Percentiles rank a stretch among this genome's conserved stretches.
phyloP scores from a whole-genome alignment of 35 echinoderm and acorn worm species.

The Heliocidaris tuberculata region DNA sequence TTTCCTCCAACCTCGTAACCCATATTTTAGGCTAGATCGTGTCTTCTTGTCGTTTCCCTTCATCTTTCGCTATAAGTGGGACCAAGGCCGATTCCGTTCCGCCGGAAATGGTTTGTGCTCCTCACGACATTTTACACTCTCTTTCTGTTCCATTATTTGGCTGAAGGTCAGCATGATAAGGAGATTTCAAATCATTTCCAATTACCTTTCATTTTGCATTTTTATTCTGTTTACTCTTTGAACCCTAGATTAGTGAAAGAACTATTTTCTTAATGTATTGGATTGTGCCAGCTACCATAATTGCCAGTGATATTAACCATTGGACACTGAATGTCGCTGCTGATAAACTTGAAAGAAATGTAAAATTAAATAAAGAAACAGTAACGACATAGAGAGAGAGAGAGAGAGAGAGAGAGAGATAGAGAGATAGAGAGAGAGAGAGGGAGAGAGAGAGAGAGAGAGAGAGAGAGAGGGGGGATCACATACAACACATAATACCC shows the following conservation, averaged over 20 bases:
- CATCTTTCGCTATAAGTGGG: neutral
- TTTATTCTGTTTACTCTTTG: neutral
- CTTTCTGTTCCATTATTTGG: neutral
- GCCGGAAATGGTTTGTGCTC: constrained; percentile 29
- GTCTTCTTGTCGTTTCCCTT: neutral
- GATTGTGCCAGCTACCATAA: neutral
- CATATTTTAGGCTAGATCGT: neutral
- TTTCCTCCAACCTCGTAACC: neutral
- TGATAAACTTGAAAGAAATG: neutral
- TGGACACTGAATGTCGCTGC: no score
- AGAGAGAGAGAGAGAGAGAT: no score
- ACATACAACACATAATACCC: no score
- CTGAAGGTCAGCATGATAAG: neutral
- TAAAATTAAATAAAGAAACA: neutral
- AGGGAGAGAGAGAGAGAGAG: neutral
- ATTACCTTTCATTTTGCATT: no score
- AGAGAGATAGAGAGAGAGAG: neutral
- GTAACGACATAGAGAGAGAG: no score
- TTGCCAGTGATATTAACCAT: no score
- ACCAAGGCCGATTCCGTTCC: constrained; percentile 21
- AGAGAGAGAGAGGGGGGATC: no score
- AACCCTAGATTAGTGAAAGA: neutral
- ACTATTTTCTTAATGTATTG: neutral
- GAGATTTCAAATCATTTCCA: neutral
- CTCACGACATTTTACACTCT: neutral